Evolutionary conservation across 2,888 invertebrate genomes (phyloP).

Genomic region (Ophioninae sp.): DNA sequence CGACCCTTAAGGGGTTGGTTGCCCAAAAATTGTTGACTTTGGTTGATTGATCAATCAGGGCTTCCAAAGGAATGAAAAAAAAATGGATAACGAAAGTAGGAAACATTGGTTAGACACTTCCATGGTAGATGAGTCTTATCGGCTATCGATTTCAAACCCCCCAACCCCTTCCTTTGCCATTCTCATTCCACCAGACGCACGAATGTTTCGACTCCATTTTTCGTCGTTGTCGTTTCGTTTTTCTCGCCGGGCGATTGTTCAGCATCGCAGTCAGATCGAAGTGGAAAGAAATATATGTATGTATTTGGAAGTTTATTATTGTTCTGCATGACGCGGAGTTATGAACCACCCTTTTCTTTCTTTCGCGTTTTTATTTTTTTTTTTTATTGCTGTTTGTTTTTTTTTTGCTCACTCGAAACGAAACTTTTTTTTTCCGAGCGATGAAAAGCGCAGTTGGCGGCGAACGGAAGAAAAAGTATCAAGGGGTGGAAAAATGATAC

Average conservation of each 20-base stretch:
- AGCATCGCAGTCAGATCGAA: conserved; percentile 14
- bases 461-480: conserved; percentile 1
- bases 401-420: background rate
- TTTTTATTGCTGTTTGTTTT: no score
- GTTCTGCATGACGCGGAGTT: background rate
- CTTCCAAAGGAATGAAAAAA: no score
- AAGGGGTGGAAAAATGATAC: background rate
- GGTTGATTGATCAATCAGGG: no score
- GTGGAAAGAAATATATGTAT: background rate
- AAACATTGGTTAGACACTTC: conserved; percentile 52
- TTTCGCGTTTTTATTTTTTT: no score
- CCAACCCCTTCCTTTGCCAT: conserved; percentile 44
- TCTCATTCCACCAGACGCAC: conserved; percentile 43
- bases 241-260: conserved; percentile 10
- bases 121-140: conserved; percentile 62
- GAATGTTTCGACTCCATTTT: conserved; percentile 38
- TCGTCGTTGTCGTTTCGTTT: no score
- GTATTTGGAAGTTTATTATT: conserved; percentile 9
- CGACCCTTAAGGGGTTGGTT: no score
- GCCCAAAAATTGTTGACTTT: no score
- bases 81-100: conserved; percentile 54
- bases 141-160: conserved; percentile 62
- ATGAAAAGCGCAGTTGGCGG: conserved; percentile 13
- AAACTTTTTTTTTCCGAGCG: background rate
- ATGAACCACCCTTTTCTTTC: no score